Evolutionary conservation across 2,888 invertebrate genomes (phyloP).

Genomic region (Drosophila mettleri): DNA sequence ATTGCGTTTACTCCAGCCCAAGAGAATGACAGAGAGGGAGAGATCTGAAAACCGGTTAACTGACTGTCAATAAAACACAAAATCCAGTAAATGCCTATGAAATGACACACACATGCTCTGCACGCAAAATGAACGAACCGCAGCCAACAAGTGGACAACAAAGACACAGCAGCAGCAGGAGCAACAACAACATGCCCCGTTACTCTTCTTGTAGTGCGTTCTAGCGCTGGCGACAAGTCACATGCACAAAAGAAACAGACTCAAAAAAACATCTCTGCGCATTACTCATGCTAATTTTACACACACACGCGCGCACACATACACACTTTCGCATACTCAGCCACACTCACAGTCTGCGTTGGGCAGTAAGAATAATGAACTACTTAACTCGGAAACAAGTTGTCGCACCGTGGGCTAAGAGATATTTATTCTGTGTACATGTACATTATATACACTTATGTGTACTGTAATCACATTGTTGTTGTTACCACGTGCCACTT

Average conservation of each 20-base stretch:
- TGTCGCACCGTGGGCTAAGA: slow-evolving; percentile 58
- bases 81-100: slow-evolving; percentile 69
- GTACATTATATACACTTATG: not conserved
- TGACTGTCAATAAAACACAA: slow-evolving; percentile 62
- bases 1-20: slow-evolving; percentile 17
- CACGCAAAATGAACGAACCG: slow-evolving; percentile 33
- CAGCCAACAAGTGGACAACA: slow-evolving; percentile 60
- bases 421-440: slow-evolving; percentile 8
- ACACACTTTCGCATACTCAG: slow-evolving; percentile 6
- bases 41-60: slow-evolving; percentile 57
- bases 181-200: slow-evolving; percentile 33
- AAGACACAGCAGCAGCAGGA: slow-evolving; percentile 18
- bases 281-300: slow-evolving; percentile 69
- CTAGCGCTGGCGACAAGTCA: slow-evolving; percentile 36
- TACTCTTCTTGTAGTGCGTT: slow-evolving; percentile 43
- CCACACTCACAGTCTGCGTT: slow-evolving; percentile 36
- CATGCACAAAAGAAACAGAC: slow-evolving; percentile 31
- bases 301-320: slow-evolving; percentile 30
- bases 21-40: not conserved
- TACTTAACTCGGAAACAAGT: slow-evolving; percentile 71
- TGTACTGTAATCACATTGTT: slow-evolving; percentile 30
- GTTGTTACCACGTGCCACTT: slow-evolving; percentile 65
- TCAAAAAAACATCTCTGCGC: slow-evolving; percentile 43
- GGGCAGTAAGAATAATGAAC: slow-evolving; percentile 70
- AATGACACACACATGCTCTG: slow-evolving; percentile 58